Base-by-base conservation (phyloP, 37 sponge, comb jelly and placozoan species). In the Eunapius fragilis region DNA sequence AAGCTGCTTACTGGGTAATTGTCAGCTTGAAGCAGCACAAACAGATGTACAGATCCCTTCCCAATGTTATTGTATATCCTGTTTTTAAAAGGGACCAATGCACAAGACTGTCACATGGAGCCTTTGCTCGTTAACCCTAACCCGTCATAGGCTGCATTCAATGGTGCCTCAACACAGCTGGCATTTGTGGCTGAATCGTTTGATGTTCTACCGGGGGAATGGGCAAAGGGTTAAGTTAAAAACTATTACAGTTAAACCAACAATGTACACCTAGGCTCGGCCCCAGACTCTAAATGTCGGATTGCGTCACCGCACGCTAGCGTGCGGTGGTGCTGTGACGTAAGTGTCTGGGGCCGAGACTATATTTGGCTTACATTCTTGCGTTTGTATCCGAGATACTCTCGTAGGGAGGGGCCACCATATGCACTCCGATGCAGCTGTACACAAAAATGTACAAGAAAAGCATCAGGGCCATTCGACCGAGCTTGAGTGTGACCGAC, bases 1-100 rank as follows among this genome's bases (percentile, higher is more conserved):
- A n/a, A 81, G 4, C 31, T 19, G 17, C 92, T 87, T 48, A 91
- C 94, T 69, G 95, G 95, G 76, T 86, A 94, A 81, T 94, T 94
- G 74, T 94, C 95, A 26, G 95, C 88, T 22, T 92, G 92, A 23
- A 94, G 80, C 28, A 94, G 78, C 6, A 88, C 78, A 67, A 94
- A 94, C 37, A 94, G 72, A 25, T 89, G 76, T 0, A 86, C 25
- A 47, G 81, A 70, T 47, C 87, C 89, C 38, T 71, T 27, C 6
- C 79, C 87, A 79, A 91, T 80, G 69, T 94, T 90, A 77, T 85
- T 38, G 75, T 89, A 94, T n/a, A 82, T 78, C 30, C 92, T 88
- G 41, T 9, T 41, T 9, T 41, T 41, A 41, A 6, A 41, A 41
- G 41, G 41, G 41, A 6, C 41, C 58, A 19, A 11, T 17, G 19